Evolutionary conservation across 2,113 vertebrate genomes (phyloP).

Genomic region (Hippolais icterina): DNA sequence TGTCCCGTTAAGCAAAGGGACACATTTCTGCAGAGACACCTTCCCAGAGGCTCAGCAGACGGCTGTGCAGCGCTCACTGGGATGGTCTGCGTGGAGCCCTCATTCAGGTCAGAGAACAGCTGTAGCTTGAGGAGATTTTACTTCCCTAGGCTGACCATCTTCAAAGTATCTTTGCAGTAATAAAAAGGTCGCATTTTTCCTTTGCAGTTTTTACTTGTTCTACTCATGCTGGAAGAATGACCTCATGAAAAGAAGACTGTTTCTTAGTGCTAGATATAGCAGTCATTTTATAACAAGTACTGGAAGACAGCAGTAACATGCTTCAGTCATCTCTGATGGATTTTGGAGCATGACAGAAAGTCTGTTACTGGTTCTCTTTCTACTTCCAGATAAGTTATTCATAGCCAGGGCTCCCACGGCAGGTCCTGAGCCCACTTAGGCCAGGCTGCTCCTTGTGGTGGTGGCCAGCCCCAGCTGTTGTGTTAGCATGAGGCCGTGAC

Average conservation of each 20-base stretch:
- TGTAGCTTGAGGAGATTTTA: background rate
- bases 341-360: background rate
- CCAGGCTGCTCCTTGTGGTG: background rate
- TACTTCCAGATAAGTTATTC: background rate
- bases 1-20: background rate
- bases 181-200: background rate
- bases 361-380: background rate
- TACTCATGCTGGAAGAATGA: background rate
- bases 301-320: background rate
- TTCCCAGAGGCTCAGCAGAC: background rate
- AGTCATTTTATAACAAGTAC: background rate
- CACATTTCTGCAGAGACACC: background rate
- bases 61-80: background rate
- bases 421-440: background rate
- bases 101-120: background rate
- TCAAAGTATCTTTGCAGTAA: background rate
- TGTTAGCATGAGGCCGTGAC: background rate
- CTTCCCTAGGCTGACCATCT: background rate
- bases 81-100: rapidly evolving
- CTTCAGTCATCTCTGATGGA: background rate
- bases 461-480: background rate
- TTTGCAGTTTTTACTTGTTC: background rate
- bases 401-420: rapidly evolving
- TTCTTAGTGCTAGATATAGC: background rate
- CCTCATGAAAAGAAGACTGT: background rate